Evolutionary conservation across 1,140 invertebrate genomes (phyloP), one percentile per base, ranked within the genome.

Genomic region (Nasonia giraulti): DNA sequence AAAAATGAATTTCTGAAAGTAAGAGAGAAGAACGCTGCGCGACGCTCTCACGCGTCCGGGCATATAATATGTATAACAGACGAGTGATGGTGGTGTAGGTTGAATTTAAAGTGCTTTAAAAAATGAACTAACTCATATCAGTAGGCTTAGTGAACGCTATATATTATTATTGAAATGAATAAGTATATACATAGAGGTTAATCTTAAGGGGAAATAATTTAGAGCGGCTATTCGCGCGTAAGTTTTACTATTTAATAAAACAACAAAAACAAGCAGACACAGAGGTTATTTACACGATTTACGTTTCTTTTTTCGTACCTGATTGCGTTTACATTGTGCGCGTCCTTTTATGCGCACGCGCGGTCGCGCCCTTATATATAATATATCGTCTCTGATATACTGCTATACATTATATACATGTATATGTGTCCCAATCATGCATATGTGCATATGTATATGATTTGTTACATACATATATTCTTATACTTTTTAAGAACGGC

Each of bases 81-180:
- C 71, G 55, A 2, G 77, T n/a, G 69, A 11, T 76, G 55, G 50
- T 40, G 79, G 76, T 80, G 88, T 91, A 91, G 89, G 88, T 91
- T 91, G 88, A 90, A 91, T 91, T 90, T 88, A 89, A 91, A 92
- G 91, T 92, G 91, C 91, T 92, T 92, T 92, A 91, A 88, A 90
- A 77, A 91, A 88, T 91, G 90, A 91, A 92, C 89, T 92, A 91
- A 91, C 84, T 90, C 91, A 91, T 91, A 91, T 91, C 91, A 91
- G 86, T 91, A 91, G 90, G 80, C 73, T 86, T 86, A 83, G 80
- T 66, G 33, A 90, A 89, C 87, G 88, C 89, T 91, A 90, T 89
- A 85, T 85, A 81, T 84, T 78, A 84, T 84, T 84, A 80, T 71
- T 50, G 23, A 79, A 79, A 33, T 44, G 66, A 80, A 17, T 31